Conservation (phyloP, 2,888 invertebrate genomes). For the Osmoderma eremita region DNA sequence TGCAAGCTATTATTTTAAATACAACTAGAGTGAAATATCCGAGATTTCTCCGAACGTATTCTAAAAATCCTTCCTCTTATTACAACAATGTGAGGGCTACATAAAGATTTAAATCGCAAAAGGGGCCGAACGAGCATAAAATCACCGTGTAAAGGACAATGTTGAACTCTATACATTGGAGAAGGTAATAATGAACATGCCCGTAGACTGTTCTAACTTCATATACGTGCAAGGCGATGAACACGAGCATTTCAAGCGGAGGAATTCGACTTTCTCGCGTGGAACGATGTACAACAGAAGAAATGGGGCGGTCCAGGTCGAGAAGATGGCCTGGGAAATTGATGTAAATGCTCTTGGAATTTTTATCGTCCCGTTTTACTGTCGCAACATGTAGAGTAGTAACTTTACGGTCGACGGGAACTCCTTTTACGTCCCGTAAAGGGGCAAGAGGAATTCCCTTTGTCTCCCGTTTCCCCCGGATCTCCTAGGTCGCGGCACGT, state of each 20-base stretch:
- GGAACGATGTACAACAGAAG: not conserved
- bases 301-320: constrained; percentile 16
- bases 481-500: constrained; percentile 32
- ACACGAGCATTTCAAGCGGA: constrained; percentile 32
- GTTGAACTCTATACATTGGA: constrained; percentile 2
- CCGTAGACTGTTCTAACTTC: constrained; percentile 37
- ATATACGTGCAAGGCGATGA: constrained; percentile 13
- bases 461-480: constrained; percentile 54
- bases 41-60: no score
- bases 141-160: constrained; percentile 27
- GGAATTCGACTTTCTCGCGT: not conserved
- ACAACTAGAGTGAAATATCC: no score
- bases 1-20: no score
- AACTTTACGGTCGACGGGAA: constrained; percentile 60
- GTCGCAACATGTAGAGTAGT: constrained; percentile 63
- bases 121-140: not conserved
- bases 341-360: constrained; percentile 64
- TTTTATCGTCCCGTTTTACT: constrained; percentile 64
- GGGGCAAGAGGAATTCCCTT: constrained; percentile 56
- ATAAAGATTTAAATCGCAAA: no score
- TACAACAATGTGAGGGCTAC: no score
- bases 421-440: constrained; percentile 58
- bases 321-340: constrained; percentile 58
- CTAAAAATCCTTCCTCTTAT: no score
- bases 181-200: constrained; percentile 38